Evolutionary conservation across 2,888 invertebrate species (phyloP).

Genomic region (Nephrocerus scutellatus): DNA sequence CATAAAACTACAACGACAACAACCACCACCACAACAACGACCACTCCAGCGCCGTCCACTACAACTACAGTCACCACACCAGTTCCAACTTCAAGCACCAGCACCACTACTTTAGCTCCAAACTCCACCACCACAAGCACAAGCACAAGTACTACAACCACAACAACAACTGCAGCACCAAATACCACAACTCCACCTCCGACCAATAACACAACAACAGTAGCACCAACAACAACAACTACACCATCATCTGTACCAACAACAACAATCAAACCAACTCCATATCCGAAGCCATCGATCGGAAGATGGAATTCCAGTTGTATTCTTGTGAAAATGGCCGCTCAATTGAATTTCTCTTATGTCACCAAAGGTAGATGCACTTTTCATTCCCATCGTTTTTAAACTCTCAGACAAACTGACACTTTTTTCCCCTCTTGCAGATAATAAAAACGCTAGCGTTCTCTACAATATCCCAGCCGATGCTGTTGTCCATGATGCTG

Average conservation of each 20-base stretch:
- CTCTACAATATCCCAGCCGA: conserved; percentile 49
- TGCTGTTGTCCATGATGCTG: conserved; percentile 40
- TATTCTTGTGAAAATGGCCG: conserved; percentile 60
- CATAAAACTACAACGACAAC: conserved; percentile 9
- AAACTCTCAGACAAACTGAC: neutral
- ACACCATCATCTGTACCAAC: conserved; percentile 39
- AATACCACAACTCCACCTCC: conserved; percentile 31
- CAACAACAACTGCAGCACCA: conserved; percentile 42
- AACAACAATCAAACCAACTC: conserved; percentile 27
- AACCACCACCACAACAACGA: conserved; percentile 10
- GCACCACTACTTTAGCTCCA: conserved; percentile 21
- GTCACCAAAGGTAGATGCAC: conserved; percentile 33
- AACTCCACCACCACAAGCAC: conserved; percentile 17
- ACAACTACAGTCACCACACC: conserved; percentile 15
- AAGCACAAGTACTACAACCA: conserved; percentile 43
- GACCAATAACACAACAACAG: conserved; percentile 33
- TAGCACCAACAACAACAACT: conserved; percentile 31
- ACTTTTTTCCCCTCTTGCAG: conserved; percentile 19
- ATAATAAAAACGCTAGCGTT: conserved; percentile 35
- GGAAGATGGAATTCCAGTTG: conserved; percentile 59
- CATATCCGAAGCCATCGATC: conserved; percentile 38
- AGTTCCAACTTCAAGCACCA: conserved; percentile 11
- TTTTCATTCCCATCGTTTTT: neutral
- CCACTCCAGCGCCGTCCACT: conserved; percentile 10
- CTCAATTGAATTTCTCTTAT: conserved; percentile 55